Conservation (phyloP, 2,888 invertebrate species). For the Lithophane ornitopus region DNA sequence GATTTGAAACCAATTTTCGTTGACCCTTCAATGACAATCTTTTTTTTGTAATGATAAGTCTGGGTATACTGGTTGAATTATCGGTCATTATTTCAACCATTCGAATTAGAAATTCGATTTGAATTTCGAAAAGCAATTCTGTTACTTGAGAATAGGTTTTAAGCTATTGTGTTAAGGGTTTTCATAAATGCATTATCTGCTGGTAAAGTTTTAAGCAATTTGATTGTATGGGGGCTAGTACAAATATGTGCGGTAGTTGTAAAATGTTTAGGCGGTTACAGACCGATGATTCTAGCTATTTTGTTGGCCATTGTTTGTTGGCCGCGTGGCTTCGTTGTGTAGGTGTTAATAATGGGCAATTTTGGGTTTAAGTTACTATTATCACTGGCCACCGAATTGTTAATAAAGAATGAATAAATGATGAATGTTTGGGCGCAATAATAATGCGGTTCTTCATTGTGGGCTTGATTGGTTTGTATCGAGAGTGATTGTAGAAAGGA, state of each 20-base stretch:
- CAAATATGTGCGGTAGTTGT: conserved; percentile 74
- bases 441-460: neutral
- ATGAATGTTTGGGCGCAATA: conserved; percentile 1
- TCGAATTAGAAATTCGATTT: conserved; percentile 81
- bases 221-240: conserved; percentile 60
- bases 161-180: conserved; percentile 26
- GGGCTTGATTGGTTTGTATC: neutral
- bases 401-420: conserved; percentile 28
- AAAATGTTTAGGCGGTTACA: conserved; percentile 75
- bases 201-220: conserved; percentile 70
- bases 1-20: conserved; percentile 69
- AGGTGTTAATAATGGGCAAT: conserved; percentile 77
- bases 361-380: conserved; percentile 54
- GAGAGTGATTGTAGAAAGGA: neutral
- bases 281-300: conserved; percentile 76
- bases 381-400: conserved; percentile 38
- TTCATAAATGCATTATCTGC: conserved; percentile 21
- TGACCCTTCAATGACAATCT: conserved; percentile 50
- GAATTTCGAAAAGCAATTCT: conserved; percentile 38
- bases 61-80: conserved; percentile 70
- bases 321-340: conserved; percentile 75
- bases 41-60: conserved; percentile 21
- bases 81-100: conserved; percentile 84
- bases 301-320: conserved; percentile 78
- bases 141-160: conserved; percentile 33